These are phyloP conservation scores for Apotomis capreana DNA, from an alignment of 2,888 invertebrate species.

Conservation along the genomic window DNA sequence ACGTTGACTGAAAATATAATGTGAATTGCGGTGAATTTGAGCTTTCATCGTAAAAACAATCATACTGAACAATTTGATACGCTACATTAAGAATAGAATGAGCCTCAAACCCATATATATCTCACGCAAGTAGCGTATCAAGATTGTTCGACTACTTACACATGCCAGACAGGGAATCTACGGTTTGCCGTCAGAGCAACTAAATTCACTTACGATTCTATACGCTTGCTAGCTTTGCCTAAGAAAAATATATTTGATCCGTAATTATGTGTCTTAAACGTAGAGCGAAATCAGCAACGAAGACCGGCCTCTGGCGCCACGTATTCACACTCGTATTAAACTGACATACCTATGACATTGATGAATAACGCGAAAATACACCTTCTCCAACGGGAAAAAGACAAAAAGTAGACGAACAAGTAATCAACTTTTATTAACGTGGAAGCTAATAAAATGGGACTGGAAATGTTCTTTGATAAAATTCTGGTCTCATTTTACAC, in stretches of 20 bases:
- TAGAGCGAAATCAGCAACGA: conserved; percentile 5
- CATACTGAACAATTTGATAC: no score
- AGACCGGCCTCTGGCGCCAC: background rate
- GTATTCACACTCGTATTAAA: conserved; percentile 15
- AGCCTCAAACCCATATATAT: background rate
- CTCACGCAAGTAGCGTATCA: background rate
- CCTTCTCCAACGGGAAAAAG: background rate
- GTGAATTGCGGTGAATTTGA: no score
- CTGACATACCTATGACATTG: conserved; percentile 17
- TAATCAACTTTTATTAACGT: conserved; percentile 26
- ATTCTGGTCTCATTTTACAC: conserved; percentile 12
- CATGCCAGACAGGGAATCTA: background rate
- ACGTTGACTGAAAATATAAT: no score
- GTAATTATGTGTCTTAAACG: background rate
- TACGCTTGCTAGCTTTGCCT: background rate
- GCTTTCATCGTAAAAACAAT: no score
- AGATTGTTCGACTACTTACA: background rate
- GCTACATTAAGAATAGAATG: no score
- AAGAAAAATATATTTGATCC: conserved; percentile 1
- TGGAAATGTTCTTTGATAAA: conserved; percentile 31
- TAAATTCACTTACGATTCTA: conserved; percentile 5
- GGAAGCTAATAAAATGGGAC: conserved; percentile 28
- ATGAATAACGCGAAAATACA: background rate
- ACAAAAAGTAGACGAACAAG: conserved; percentile 2
- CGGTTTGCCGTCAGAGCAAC: background rate